Evolutionary conservation across 2,797 vertebrate genomes (phyloP), one percentile per base, ranked within the genome.

Genomic region (Gephyroberyx darwinii): DNA sequence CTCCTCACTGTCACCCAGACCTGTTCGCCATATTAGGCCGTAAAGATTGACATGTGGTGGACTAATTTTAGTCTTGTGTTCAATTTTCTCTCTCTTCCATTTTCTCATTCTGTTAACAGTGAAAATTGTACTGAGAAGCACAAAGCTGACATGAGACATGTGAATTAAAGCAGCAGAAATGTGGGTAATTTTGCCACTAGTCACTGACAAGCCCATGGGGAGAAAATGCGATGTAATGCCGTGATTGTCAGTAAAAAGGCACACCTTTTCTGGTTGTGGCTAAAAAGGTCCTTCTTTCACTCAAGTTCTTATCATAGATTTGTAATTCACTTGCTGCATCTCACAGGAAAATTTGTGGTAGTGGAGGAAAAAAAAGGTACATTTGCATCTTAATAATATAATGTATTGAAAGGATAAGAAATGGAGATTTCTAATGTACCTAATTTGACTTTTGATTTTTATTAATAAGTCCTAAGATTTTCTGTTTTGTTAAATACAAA

Each of bases 41-140:
- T 76, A 86, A 87, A 90, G 92, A 93, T 91, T 91, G 91, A 90
- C 90, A 88, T 90, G 89, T 90, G 88, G 87, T 88, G 82, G 88
- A 89, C 91, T 92, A 90, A 92, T 93, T 93, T 91, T 89, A 86
- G 89, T 84, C 90, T 85, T 83, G 84, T 91, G 90, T 92, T 93
- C 91, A 92, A 93, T 93, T 93, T 93, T 92, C 93, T 85, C 89
- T 89, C 86, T 86, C 88, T 82, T 84, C 88, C 87, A 92, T 93
- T 92, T 93, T 91, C 89, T 90, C 88, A 90, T 91, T 92, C 88
- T 88, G 89, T 80, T 90, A 90, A 88, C 84, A 71, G 89, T 77
- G 92, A 92, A 92, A 92, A 92, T 92, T 91, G 92, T 89, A 65
- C 86, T 64, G 76, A 55, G 79, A 83, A 73, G 90, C 91, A 91